Percentiles rank a stretch among this genome's conserved stretches.
Evolutionary conservation across 1,140 invertebrate genomes (phyloP).

Genomic region (Lutraria rhynchaena): DNA sequence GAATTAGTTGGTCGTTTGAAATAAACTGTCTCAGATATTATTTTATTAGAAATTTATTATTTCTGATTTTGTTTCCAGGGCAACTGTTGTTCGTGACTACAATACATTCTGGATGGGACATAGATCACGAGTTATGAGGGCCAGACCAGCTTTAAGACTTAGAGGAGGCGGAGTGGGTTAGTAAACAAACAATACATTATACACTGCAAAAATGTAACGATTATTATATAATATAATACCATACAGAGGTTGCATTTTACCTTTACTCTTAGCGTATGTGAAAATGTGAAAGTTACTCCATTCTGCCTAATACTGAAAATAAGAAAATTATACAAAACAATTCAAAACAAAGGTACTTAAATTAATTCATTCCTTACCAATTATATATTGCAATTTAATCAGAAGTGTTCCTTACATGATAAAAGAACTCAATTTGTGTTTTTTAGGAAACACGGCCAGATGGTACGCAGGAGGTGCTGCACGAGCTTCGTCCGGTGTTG

Average conservation of each 20-base stretch:
- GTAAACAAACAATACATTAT: not conserved
- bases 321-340: not conserved
- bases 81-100: conserved; percentile 51
- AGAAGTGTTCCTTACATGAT: too few species aligned
- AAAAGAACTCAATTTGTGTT: too few species aligned
- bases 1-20: too few species aligned
- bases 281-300: not conserved
- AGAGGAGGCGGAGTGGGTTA: conserved; percentile 11
- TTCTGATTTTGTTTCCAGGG: conserved; percentile 29
- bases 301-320: too few species aligned
- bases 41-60: too few species aligned
- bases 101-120: conserved; percentile 59
- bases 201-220: not conserved
- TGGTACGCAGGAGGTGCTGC: conserved; percentile 30
- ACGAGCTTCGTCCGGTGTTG: conserved; percentile 31
- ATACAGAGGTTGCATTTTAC: not conserved
- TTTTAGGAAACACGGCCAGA: conserved; percentile 37
- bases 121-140: conserved; percentile 27
- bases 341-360: not conserved
- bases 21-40: too few species aligned
- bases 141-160: conserved; percentile 24
- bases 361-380: not conserved
- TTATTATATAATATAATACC: not conserved
- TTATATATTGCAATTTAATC: too few species aligned
- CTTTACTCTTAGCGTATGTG: not conserved